phyloP scores from a whole-genome alignment of 1,140 invertebrate species.

The Drosophila ambigua region DNA sequence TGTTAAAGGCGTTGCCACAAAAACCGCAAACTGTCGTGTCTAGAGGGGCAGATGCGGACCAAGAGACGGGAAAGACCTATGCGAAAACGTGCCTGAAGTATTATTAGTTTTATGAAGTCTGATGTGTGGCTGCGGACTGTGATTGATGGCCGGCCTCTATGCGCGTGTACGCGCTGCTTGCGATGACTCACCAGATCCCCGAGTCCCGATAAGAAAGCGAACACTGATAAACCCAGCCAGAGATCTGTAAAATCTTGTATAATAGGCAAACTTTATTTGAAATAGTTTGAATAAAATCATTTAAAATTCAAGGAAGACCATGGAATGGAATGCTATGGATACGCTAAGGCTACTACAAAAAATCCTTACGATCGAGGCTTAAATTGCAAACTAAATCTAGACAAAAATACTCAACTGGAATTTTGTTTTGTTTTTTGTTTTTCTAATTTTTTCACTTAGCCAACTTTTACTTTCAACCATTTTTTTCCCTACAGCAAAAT shows the following conservation, averaged over 20 bases:
- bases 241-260: conserved; percentile 3
- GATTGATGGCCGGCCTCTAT: conserved; percentile 64
- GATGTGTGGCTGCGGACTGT: conserved; percentile 30
- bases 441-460: conserved; percentile 28
- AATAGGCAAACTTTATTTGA: conserved; percentile 75
- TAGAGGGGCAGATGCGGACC: conserved; percentile 10
- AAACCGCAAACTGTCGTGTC: conserved; percentile 54
- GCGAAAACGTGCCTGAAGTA: conserved; percentile 71
- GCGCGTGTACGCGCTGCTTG: conserved; percentile 10
- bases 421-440: conserved; percentile 28
- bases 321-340: conserved; percentile 68
- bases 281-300: conserved; percentile 65
- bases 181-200: conserved; percentile 47
- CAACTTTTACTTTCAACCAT: conserved; percentile 76
- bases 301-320: conserved; percentile 79
- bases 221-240: neutral
- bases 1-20: conserved; percentile 55
- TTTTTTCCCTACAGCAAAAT: conserved; percentile 64
- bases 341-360: conserved; percentile 40
- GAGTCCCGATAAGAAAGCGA: neutral
- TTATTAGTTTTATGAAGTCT: conserved; percentile 30
- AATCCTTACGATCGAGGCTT: conserved; percentile 41
- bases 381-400: conserved; percentile 19
- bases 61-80: conserved; percentile 21
- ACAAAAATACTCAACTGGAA: conserved; percentile 66